Percentiles rank a stretch among this genome's conserved stretches.
These are phyloP conservation scores for Nasonia giraulti DNA, from an alignment of 1,140 invertebrate species.

Conservation along the genomic window DNA sequence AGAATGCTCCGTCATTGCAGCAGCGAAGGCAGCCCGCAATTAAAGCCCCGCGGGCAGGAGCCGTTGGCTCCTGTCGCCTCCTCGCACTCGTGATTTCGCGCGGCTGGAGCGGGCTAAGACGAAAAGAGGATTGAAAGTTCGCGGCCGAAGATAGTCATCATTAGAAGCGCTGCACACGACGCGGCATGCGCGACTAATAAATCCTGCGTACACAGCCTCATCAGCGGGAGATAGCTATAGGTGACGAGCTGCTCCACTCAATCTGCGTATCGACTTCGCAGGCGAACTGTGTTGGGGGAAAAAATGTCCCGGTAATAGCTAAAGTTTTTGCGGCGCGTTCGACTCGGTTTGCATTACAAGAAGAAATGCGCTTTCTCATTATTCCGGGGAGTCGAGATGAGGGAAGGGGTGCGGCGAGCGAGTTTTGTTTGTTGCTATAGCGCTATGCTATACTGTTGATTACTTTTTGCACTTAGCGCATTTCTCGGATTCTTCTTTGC, in stretches of 20 bases:
- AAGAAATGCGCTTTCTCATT: conserved; percentile 3
- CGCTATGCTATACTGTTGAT: neutral
- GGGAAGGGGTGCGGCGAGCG: too few species aligned
- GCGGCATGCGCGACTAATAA: neutral
- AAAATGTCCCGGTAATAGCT: neutral
- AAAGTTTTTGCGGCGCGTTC: neutral
- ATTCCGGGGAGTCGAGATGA: neutral
- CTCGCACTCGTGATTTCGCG: conserved; percentile 12
- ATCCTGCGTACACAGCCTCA: neutral
- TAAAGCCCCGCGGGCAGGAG: conserved; percentile 20
- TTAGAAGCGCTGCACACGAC: neutral
- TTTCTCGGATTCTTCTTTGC: conserved; percentile 6
- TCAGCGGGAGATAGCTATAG: neutral
- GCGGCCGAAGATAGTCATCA: conserved; percentile 34
- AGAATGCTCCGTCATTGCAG: conserved; percentile 36
- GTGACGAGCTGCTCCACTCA: too few species aligned
- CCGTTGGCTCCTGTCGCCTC: neutral
- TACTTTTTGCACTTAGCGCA: neutral
- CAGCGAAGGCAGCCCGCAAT: conserved; percentile 21
- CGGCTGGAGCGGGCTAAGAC: neutral
- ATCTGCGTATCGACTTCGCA: too few species aligned
- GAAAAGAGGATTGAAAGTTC: conserved; percentile 31
- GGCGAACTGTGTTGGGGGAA: neutral
- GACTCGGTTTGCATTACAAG: neutral
- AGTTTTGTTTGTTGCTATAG: neutral